Conservation (phyloP, 1,140 invertebrate genomes). For the Yoshiicerus persimilis region DNA sequence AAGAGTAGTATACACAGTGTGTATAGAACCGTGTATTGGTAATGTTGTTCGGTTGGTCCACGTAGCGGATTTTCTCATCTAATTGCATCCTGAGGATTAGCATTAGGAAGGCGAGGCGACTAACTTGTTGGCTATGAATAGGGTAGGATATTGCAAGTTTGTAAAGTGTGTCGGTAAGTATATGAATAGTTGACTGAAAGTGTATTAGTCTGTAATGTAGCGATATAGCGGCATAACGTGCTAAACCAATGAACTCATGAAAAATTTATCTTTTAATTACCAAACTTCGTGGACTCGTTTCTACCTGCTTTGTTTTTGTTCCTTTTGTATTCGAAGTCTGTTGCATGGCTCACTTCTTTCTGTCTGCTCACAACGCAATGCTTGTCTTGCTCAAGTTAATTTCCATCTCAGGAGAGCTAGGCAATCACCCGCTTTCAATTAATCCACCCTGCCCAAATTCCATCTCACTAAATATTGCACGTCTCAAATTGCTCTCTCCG, state of each 20-base stretch:
- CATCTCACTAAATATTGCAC: constrained; percentile 31
- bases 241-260: constrained; percentile 37
- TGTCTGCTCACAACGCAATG: neutral
- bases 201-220: neutral
- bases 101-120: constrained; percentile 32
- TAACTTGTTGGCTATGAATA: constrained; percentile 38
- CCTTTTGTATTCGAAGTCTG: neutral
- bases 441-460: constrained; percentile 37
- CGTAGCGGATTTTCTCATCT: constrained; percentile 18
- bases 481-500: constrained; percentile 28
- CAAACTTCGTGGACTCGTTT: constrained; percentile 36
- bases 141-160: neutral
- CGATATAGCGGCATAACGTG: neutral
- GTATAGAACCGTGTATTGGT: neutral
- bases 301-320: constrained; percentile 29
- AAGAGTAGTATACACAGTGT: neutral
- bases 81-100: constrained; percentile 31
- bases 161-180: neutral
- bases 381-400: constrained; percentile 32
- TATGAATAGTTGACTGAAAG: neutral
- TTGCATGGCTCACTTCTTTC: neutral
- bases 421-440: constrained; percentile 45
- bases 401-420: constrained; percentile 33
- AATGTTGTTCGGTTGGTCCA: neutral
- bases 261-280: constrained; percentile 50